These are phyloP conservation scores for Delphinapterus leucas DNA, from an alignment of 2,113 vertebrate genomes.

Conservation along the genomic window DNA sequence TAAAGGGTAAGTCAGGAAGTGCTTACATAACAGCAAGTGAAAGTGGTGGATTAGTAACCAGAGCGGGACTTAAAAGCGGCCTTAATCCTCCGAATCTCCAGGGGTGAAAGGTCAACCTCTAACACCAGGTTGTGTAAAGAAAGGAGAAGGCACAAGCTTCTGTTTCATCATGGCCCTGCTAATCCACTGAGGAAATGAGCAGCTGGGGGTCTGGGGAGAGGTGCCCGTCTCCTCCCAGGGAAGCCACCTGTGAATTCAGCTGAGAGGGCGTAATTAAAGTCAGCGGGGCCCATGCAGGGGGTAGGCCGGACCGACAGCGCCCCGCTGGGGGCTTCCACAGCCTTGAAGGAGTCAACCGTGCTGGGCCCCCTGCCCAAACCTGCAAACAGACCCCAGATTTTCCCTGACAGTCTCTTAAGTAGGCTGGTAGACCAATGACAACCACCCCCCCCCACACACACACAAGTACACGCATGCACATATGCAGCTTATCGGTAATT, in stretches of 20 bases:
- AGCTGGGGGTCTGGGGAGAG: slow-evolving; percentile 77
- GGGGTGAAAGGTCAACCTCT: slow-evolving; percentile 93
- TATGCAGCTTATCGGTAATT: not conserved
- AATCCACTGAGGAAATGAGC: slow-evolving; percentile 93
- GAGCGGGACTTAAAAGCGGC: slow-evolving; percentile 88
- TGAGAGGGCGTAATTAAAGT: slow-evolving; percentile 68
- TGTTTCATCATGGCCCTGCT: slow-evolving; percentile 85
- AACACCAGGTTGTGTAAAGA: slow-evolving; percentile 91
- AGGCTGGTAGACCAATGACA: not conserved
- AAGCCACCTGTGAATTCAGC: slow-evolving; percentile 75
- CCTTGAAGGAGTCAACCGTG: not conserved
- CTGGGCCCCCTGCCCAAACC: not conserved
- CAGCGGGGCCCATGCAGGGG: not conserved
- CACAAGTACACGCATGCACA: too few relatives aligned
- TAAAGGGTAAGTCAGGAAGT: slow-evolving; percentile 88
- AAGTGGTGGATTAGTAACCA: slow-evolving; percentile 91
- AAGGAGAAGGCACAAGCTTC: slow-evolving; percentile 87
- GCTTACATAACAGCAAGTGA: slow-evolving; percentile 91
- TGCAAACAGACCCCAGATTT: not conserved
- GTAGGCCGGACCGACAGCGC: not conserved
- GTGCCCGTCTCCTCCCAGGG: slow-evolving; percentile 79
- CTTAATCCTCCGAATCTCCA: slow-evolving; percentile 95
- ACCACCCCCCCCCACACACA: not conserved
- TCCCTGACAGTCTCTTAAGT: not conserved
- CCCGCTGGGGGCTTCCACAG: not conserved